Evolutionary conservation across 1,140 invertebrate genomes (phyloP).

Genomic region (Gryon sp.): DNA sequence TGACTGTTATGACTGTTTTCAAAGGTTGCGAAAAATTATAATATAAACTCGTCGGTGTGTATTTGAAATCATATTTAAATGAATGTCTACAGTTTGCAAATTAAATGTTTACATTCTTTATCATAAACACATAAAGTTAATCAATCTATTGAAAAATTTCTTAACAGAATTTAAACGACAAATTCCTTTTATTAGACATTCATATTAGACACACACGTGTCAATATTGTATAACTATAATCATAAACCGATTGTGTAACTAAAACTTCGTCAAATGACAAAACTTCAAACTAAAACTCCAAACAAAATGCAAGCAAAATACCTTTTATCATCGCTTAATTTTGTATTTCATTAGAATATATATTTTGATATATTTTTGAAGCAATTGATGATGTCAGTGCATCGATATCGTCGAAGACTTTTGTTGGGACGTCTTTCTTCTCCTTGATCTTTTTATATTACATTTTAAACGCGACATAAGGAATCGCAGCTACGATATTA

Average conservation of each 20-base stretch:
- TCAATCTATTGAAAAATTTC: too few relatives aligned
- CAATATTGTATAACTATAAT: too few relatives aligned
- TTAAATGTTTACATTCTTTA: too few relatives aligned
- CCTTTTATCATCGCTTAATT: too few relatives aligned
- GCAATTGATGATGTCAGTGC: not conserved
- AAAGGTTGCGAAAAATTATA: not conserved
- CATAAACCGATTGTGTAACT: too few relatives aligned
- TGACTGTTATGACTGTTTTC: slow-evolving; percentile 15
- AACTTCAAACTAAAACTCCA: slow-evolving; percentile 59
- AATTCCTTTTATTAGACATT: too few relatives aligned
- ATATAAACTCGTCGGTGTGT: slow-evolving; percentile 10
- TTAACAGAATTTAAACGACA: too few relatives aligned
- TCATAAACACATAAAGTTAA: not conserved
- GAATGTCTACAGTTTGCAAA: too few relatives aligned
- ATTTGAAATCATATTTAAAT: slow-evolving; percentile 2
- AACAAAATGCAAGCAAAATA: slow-evolving; percentile 73
- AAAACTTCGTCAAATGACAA: slow-evolving; percentile 13
- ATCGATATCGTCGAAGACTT: slow-evolving; percentile 15
- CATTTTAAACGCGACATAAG: slow-evolving; percentile 25
- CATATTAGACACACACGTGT: slow-evolving; percentile 11
- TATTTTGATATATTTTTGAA: not conserved
- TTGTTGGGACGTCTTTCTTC: slow-evolving; percentile 49
- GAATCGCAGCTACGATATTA: slow-evolving; percentile 12
- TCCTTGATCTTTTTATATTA: slow-evolving; percentile 40
- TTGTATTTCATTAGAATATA: too few relatives aligned